Evolutionary conservation across 2,888 invertebrate species (phyloP).

Genomic region (Drosophila silvestris): DNA sequence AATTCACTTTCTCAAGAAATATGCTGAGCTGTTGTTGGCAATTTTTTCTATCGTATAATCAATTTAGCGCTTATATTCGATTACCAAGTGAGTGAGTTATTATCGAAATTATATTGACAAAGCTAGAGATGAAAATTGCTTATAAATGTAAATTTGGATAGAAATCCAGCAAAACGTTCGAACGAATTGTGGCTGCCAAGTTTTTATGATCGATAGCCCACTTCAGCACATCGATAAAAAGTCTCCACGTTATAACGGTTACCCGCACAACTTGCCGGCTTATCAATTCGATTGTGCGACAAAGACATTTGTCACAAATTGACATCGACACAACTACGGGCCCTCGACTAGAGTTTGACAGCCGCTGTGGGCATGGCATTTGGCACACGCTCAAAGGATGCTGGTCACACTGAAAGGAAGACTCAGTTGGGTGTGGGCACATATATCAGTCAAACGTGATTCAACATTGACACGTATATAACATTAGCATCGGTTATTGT

Average conservation of each 20-base stretch:
- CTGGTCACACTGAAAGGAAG: neutral
- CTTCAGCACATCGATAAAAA: constrained; percentile 10
- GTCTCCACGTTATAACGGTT: neutral
- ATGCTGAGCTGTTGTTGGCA: neutral
- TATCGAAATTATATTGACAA: neutral
- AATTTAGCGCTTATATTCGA: neutral
- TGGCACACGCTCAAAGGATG: neutral
- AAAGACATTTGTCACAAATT: constrained; percentile 62
- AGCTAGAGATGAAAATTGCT: neutral
- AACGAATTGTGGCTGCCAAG: neutral
- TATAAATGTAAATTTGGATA: neutral
- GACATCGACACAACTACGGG: constrained; percentile 42
- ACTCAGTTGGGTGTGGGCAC: constrained; percentile 22
- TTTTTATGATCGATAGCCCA: constrained; percentile 38
- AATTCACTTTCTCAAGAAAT: neutral
- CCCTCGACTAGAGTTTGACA: constrained; percentile 21
- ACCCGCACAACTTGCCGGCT: constrained; percentile 50
- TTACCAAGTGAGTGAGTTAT: neutral
- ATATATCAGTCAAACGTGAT: constrained; percentile 73
- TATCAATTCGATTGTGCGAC: constrained; percentile 33
- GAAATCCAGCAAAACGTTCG: neutral
- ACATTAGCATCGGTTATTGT: constrained; percentile 77
- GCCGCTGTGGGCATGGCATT: constrained; percentile 3
- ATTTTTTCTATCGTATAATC: neutral
- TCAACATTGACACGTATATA: constrained; percentile 76